Evolutionary conservation across 2,113 vertebrate genomes (phyloP).

Genomic region (Thryonomys swinderianus): DNA sequence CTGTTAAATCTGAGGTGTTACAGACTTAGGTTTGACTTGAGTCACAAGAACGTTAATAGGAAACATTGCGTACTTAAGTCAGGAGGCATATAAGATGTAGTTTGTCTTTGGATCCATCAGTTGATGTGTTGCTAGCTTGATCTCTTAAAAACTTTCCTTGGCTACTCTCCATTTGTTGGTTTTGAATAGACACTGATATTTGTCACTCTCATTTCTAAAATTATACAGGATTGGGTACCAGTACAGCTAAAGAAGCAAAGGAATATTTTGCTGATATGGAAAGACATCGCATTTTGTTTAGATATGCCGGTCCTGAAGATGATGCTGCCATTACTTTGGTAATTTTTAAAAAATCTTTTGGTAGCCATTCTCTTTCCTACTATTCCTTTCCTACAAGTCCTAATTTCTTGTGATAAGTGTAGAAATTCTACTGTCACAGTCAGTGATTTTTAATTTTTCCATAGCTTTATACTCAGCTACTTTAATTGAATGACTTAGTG

Average conservation of each 20-base stretch:
- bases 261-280: conserved; percentile 99
- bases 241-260: conserved; percentile 99
- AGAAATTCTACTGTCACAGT: conserved; percentile 9
- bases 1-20: neutral
- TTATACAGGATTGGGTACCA: conserved; percentile 96
- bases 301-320: conserved; percentile 96
- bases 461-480: neutral
- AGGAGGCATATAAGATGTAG: neutral
- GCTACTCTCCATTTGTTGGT: neutral
- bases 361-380: neutral
- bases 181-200: conserved; percentile 18
- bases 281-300: conserved; percentile 95
- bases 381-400: neutral
- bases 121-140: neutral
- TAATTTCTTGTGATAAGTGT: conserved; percentile 37
- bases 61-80: neutral
- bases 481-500: conserved; percentile 33
- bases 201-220: conserved; percentile 58
- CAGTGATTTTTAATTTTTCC: neutral
- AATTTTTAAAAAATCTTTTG: conserved; percentile 32
- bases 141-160: neutral
- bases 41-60: conserved; percentile 39
- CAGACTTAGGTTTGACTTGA: conserved; percentile 20
- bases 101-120: neutral
- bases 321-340: conserved; percentile 99